Evolutionary conservation across 30 jellyfish, hydroid and myxozoan genomes (phyloP).

Genomic region (Aurelia coerulea): DNA sequence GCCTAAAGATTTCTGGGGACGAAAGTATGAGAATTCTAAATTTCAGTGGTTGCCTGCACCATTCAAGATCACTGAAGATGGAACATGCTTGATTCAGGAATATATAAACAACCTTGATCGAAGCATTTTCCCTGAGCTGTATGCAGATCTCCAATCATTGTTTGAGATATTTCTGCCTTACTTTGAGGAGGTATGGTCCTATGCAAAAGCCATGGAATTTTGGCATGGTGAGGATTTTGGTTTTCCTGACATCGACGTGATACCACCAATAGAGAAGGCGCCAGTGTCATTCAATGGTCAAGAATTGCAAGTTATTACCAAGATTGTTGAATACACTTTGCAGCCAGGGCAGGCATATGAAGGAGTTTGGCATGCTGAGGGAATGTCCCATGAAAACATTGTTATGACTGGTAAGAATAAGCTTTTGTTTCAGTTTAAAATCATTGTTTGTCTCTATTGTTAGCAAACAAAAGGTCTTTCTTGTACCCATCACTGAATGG

Average conservation of each 20-base stretch:
- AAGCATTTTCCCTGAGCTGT: constrained; percentile 48
- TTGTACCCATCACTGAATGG: no score
- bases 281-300: constrained; percentile 50
- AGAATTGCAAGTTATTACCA: constrained; percentile 74
- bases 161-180: constrained; percentile 70
- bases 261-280: constrained; percentile 36
- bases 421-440: not conserved
- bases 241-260: constrained; percentile 32
- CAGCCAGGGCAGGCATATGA: constrained; percentile 83
- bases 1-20: constrained; percentile 79
- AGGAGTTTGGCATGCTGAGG: constrained; percentile 96
- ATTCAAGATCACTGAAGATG: constrained; percentile 60
- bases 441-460: not conserved
- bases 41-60: constrained; percentile 90
- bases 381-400: constrained; percentile 90
- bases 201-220: constrained; percentile 80
- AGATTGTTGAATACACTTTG: constrained; percentile 76
- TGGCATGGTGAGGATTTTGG: constrained; percentile 21
- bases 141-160: constrained; percentile 64
- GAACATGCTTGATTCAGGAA: constrained; percentile 69
- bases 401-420: constrained; percentile 82
- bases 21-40: constrained; percentile 71
- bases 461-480: no score
- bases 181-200: constrained; percentile 85
- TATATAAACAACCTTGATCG: constrained; percentile 75